These are phyloP conservation scores for Penelope pileata DNA, from an alignment of 2,113 vertebrate genomes.

Conservation along the genomic window DNA sequence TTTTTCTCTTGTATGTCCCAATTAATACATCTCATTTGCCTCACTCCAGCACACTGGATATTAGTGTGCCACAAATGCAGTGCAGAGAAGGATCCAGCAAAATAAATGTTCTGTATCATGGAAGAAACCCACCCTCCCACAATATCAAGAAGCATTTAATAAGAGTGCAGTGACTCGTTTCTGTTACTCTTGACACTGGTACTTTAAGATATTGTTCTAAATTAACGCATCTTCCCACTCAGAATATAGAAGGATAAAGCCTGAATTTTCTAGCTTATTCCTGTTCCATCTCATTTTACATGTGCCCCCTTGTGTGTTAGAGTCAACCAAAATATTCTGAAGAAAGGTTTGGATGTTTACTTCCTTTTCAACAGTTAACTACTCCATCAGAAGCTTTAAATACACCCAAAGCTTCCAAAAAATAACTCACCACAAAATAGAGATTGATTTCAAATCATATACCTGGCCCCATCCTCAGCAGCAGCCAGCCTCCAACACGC, in stretches of 20 bases:
- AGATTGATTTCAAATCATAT: constrained; percentile 22
- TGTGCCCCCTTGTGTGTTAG: background rate
- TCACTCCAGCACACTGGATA: background rate
- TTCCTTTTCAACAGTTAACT: background rate
- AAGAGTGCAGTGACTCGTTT: background rate
- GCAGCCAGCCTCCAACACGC: background rate
- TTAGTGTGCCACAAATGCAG: background rate
- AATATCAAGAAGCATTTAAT: background rate
- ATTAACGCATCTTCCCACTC: background rate
- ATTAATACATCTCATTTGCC: background rate
- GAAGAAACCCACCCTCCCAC: background rate
- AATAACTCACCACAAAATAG: background rate
- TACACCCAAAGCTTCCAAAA: background rate
- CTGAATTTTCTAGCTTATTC: background rate
- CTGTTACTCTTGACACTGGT: background rate
- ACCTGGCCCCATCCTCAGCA: background rate
- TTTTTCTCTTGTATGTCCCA: background rate
- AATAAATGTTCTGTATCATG: background rate
- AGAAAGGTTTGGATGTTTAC: background rate
- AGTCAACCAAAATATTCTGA: background rate
- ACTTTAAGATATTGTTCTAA: background rate
- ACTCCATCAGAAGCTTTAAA: background rate
- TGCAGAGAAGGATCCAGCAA: background rate
- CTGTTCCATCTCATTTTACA: background rate
- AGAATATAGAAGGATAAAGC: background rate